Percentiles rank a stretch among this genome's conserved stretches.
Evolutionary conservation across 2,888 invertebrate genomes (phyloP).

Genomic region (Chelonus formosanus): DNA sequence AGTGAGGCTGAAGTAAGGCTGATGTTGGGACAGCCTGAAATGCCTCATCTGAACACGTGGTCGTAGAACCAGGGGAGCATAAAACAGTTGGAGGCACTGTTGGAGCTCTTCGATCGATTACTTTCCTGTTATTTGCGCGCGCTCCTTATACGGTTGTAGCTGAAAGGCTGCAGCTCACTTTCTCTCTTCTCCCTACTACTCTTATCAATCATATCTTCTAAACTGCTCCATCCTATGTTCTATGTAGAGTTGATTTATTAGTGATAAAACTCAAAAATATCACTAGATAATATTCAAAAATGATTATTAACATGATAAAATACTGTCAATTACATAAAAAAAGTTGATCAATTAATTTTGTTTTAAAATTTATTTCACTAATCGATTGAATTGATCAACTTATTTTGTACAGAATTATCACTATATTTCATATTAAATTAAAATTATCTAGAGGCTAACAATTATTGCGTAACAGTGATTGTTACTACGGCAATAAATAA

Average conservation of each 20-base stretch:
- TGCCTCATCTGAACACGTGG: conserved; percentile 59
- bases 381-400: too few relatives aligned
- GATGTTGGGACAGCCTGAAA: conserved; percentile 32
- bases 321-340: too few relatives aligned
- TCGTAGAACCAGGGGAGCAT: conserved; percentile 50
- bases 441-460: neutral
- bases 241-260: too few relatives aligned
- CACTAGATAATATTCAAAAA: too few relatives aligned
- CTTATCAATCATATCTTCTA: neutral
- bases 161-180: conserved; percentile 53
- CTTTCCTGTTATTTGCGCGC: conserved; percentile 60
- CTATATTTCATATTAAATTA: too few relatives aligned
- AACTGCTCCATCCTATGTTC: too few relatives aligned
- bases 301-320: too few relatives aligned
- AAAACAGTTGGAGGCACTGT: conserved; percentile 36
- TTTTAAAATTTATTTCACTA: too few relatives aligned
- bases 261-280: too few relatives aligned
- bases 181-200: conserved; percentile 34
- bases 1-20: conserved; percentile 27
- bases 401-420: too few relatives aligned
- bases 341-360: too few relatives aligned
- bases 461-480: neutral
- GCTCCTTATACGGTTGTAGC: conserved; percentile 64
- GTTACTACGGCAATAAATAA: neutral
- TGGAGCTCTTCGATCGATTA: conserved; percentile 37